Evolutionary conservation across 1,140 invertebrate species (phyloP).

Genomic region (Drosophila simulans): DNA sequence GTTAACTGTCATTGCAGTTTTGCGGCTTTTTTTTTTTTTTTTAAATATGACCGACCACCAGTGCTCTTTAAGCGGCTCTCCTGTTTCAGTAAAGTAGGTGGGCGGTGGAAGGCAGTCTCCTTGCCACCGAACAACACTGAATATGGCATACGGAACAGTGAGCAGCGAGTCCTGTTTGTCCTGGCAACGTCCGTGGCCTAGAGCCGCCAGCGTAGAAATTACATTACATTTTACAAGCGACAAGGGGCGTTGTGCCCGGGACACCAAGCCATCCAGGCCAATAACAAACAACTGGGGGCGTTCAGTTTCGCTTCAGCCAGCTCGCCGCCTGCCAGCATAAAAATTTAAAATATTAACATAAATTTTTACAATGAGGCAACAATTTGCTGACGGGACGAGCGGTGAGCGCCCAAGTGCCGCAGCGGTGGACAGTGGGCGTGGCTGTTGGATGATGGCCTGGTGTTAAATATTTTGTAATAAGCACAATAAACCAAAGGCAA

Average conservation of each 20-base stretch:
- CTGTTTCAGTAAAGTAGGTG: background rate
- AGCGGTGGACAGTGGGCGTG: conserved; percentile 28
- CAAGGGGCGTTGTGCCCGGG: conserved; percentile 6
- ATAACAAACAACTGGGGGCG: conserved; percentile 33
- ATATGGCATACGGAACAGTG: too few relatives aligned
- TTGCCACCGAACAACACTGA: too few relatives aligned
- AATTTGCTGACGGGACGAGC: conserved; percentile 33
- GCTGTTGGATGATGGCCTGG: conserved; percentile 1
- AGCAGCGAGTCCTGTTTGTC: conserved; percentile 5
- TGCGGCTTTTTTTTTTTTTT: conserved; percentile 43
- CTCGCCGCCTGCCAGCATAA: conserved; percentile 21
- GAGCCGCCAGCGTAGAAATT: conserved; percentile 63
- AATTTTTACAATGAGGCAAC: conserved; percentile 64
- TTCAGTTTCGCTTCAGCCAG: conserved; percentile 13
- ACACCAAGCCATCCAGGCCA: conserved; percentile 5
- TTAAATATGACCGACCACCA: conserved; percentile 35
- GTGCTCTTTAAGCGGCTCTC: conserved; percentile 40
- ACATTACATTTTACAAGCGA: conserved; percentile 65
- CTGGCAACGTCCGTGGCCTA: conserved; percentile 52
- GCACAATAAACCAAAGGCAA: conserved; percentile 58
- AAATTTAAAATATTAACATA: conserved; percentile 69
- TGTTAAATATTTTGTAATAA: conserved; percentile 69
- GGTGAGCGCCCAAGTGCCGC: background rate
- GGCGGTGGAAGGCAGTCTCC: too few relatives aligned
- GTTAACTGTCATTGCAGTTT: conserved; percentile 62